Conservation (phyloP, 2,113 vertebrate genomes). For the Petaurus breviceps region DNA sequence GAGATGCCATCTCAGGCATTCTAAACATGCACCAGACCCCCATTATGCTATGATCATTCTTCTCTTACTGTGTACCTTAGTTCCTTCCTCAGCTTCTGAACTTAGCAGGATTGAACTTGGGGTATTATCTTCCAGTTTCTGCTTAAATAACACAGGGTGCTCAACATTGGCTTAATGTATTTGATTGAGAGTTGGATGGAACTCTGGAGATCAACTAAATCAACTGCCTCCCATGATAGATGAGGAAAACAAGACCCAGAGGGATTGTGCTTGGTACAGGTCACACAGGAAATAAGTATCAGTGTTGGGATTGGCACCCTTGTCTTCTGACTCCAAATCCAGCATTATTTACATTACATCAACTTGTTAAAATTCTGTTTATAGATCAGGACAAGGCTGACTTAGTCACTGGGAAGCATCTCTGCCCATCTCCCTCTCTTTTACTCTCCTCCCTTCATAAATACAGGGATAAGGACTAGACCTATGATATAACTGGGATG, state of each 20-base stretch:
- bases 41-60: neutral
- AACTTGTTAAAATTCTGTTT: neutral
- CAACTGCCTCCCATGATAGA: neutral
- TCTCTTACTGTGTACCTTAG: neutral
- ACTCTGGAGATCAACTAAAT: neutral
- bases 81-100: slow-evolving; percentile 24
- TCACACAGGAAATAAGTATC: neutral
- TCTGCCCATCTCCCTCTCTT: neutral
- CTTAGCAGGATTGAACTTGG: slow-evolving; percentile 24
- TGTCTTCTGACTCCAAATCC: neutral
- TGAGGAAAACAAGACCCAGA: neutral
- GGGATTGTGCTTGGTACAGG: neutral
- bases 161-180: slow-evolving; percentile 38
- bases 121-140: slow-evolving; percentile 54
- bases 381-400: neutral
- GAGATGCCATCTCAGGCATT: neutral
- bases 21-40: neutral
- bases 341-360: neutral
- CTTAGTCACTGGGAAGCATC: neutral
- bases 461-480: neutral
- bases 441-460: neutral
- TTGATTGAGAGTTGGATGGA: neutral
- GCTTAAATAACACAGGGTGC: slow-evolving; percentile 65
- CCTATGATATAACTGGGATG: neutral
- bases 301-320: neutral